Conservation (phyloP, 2,888 invertebrate species). For the Lasioglossum lativentre region DNA sequence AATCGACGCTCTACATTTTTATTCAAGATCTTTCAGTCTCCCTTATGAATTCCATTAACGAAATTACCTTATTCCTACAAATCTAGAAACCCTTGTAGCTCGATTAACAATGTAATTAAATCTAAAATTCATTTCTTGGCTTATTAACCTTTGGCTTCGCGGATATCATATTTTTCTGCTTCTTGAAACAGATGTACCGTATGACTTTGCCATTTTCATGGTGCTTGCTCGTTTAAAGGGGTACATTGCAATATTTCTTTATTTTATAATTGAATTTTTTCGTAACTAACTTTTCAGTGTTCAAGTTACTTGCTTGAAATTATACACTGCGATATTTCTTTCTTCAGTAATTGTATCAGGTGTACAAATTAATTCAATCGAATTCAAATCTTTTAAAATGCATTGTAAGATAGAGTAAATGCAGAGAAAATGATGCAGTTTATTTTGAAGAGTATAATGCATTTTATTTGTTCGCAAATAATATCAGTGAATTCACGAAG, state of each 20-base stretch:
- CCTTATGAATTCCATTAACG: constrained; percentile 1
- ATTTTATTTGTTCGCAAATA: not conserved
- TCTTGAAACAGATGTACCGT: not conserved
- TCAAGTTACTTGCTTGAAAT: not conserved
- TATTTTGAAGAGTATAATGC: not conserved
- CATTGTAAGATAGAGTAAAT: not conserved
- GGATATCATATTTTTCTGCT: not conserved
- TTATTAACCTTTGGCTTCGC: not conserved
- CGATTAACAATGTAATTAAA: not conserved
- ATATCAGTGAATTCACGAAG: not conserved
- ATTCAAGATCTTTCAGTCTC: not conserved
- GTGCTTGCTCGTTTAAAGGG: not conserved
- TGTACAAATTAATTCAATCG: not conserved
- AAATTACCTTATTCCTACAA: not conserved
- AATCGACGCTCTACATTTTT: not conserved
- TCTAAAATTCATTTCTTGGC: not conserved
- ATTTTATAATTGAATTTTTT: not conserved
- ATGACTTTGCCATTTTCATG: not conserved
- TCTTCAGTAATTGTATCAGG: not conserved
- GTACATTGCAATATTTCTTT: not conserved
- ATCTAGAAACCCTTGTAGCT: not conserved
- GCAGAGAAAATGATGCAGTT: no score
- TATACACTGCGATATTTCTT: not conserved
- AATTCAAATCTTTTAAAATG: no score
- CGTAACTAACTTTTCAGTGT: not conserved